Conservation (phyloP, 2,888 invertebrate genomes). For the Mystacides longicornis region DNA sequence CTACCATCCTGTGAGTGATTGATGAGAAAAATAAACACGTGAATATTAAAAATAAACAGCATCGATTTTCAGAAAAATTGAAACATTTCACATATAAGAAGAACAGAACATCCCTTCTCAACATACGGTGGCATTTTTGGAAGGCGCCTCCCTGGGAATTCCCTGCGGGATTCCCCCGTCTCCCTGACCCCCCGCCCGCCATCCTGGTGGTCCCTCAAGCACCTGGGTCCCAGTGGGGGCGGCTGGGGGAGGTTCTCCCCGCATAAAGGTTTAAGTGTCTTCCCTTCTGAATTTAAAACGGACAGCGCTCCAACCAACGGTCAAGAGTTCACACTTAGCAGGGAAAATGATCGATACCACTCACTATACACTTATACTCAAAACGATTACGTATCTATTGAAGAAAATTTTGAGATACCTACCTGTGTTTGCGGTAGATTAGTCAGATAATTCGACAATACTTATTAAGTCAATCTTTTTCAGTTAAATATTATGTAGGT, state of each 20-base stretch:
- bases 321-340: slow-evolving; percentile 20
- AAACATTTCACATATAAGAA: too few relatives aligned
- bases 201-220: slow-evolving; percentile 7
- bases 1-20: too few relatives aligned
- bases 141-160: slow-evolving; percentile 17
- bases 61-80: too few relatives aligned
- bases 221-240: slow-evolving; percentile 12
- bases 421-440: too few relatives aligned
- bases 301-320: slow-evolving; percentile 17
- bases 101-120: slow-evolving; percentile 14
- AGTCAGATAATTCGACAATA: too few relatives aligned
- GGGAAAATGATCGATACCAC: not conserved
- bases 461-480: too few relatives aligned
- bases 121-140: slow-evolving; percentile 25
- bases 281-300: slow-evolving; percentile 25
- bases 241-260: slow-evolving; percentile 8
- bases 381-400: too few relatives aligned
- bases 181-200: not conserved
- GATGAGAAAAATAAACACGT: too few relatives aligned
- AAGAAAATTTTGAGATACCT: too few relatives aligned
- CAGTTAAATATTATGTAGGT: too few relatives aligned
- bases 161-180: slow-evolving; percentile 13
- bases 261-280: slow-evolving; percentile 25
- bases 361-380: too few relatives aligned
- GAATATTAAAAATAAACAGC: too few relatives aligned